Evolutionary conservation across 2,113 vertebrate species (phyloP).

Genomic region (Eublepharis macularius): DNA sequence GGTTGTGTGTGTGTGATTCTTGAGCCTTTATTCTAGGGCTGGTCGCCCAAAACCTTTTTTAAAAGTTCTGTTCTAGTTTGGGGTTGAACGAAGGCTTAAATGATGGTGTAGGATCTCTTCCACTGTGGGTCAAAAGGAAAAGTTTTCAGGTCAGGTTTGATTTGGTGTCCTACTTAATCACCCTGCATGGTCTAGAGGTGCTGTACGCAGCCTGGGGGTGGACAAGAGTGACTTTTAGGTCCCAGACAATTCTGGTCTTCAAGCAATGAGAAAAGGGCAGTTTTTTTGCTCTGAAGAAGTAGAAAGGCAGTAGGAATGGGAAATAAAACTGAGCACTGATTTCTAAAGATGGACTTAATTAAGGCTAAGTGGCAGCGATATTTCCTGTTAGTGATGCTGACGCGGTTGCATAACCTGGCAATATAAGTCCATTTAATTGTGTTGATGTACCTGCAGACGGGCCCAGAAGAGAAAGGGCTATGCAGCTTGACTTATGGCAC

Average conservation of each 20-base stretch:
- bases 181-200: too few relatives aligned
- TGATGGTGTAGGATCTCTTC: too few relatives aligned
- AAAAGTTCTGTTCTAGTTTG: not conserved
- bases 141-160: not conserved
- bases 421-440: not conserved
- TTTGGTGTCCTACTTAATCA: not conserved
- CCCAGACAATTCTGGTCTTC: not conserved
- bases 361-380: accelerated
- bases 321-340: not conserved
- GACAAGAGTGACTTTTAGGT: not conserved
- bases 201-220: too few relatives aligned
- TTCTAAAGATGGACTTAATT: not conserved
- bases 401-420: not conserved
- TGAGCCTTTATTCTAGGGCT: too few relatives aligned
- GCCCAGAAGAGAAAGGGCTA: too few relatives aligned
- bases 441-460: accelerated
- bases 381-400: not conserved
- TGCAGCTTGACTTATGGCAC: not conserved
- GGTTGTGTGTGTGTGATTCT: too few relatives aligned
- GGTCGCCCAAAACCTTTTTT: too few relatives aligned
- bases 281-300: too few relatives aligned
- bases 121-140: too few relatives aligned
- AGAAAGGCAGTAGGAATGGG: not conserved
- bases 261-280: not conserved
- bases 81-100: too few relatives aligned